Conservation (phyloP, 2,113 vertebrate species). For the Bungarus multicinctus region DNA sequence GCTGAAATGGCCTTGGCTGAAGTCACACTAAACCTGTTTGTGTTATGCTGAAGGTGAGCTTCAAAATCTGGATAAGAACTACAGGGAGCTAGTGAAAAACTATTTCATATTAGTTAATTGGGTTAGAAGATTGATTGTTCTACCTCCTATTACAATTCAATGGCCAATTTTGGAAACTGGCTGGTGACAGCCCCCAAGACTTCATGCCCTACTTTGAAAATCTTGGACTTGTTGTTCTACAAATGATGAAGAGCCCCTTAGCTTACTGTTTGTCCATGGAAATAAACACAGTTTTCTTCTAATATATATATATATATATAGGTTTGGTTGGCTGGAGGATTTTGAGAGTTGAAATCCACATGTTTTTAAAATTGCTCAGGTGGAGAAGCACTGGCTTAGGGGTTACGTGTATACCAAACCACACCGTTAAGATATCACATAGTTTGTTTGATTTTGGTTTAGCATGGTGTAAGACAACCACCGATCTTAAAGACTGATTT, state of each 20-base stretch:
- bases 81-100: not conserved
- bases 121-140: not conserved
- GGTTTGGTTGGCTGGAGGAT: not conserved
- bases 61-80: not conserved
- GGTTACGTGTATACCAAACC: not conserved
- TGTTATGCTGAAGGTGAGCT: not conserved
- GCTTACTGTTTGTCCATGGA: not conserved
- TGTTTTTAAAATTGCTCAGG: not conserved
- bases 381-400: not conserved
- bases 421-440: not conserved
- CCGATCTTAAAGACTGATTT: not conserved
- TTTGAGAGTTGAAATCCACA: not conserved
- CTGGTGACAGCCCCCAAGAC: not conserved
- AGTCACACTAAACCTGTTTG: not conserved
- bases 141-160: not conserved
- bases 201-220: not conserved
- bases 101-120: not conserved
- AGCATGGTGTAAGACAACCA: not conserved
- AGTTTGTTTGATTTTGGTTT: not conserved
- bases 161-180: not conserved
- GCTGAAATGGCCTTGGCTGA: not conserved
- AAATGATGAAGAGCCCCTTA: not conserved
- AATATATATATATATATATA: no score
- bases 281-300: not conserved
- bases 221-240: not conserved